Percentiles rank a stretch among this genome's conserved stretches.
Evolutionary conservation across 2,888 invertebrate genomes (phyloP).

Genomic region (Luperina testacea): DNA sequence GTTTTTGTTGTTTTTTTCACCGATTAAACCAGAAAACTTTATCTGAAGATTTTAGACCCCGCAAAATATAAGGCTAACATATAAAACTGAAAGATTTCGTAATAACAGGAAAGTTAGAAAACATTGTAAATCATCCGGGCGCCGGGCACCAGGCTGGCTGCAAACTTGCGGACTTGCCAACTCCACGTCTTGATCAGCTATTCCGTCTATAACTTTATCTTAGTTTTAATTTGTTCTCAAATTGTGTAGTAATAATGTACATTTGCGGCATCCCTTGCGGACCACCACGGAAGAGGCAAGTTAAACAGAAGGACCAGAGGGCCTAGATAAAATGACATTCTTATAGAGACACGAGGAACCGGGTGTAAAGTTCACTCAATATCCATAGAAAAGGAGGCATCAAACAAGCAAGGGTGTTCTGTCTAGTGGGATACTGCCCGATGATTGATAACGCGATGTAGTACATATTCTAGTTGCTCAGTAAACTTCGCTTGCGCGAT

Average conservation of each 20-base stretch:
- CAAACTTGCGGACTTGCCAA: conserved; percentile 29
- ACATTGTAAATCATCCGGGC: conserved; percentile 44
- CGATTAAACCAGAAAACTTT: neutral
- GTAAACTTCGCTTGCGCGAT: too few relatives aligned
- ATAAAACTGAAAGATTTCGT: conserved; percentile 33
- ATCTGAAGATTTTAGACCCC: neutral
- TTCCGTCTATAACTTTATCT: conserved; percentile 53
- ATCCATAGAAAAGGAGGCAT: neutral
- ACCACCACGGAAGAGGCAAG: too few relatives aligned
- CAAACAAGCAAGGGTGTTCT: neutral
- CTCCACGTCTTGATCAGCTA: conserved; percentile 45
- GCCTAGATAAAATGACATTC: too few relatives aligned
- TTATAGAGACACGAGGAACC: too few relatives aligned
- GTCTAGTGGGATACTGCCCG: neutral
- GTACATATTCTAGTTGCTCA: too few relatives aligned
- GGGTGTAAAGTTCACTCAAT: neutral
- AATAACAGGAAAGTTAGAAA: conserved; percentile 30
- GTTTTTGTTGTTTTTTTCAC: neutral
- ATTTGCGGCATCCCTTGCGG: conserved; percentile 47
- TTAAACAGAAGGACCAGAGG: conserved; percentile 9
- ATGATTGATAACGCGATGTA: neutral
- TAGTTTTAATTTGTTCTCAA: conserved; percentile 58
- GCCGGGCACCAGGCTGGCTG: neutral
- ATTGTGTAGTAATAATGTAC: conserved; percentile 59
- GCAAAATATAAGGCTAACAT: neutral